These are phyloP conservation scores for Calcarius lapponicus DNA, from an alignment of 2,797 vertebrate genomes.

Conservation along the genomic window DNA sequence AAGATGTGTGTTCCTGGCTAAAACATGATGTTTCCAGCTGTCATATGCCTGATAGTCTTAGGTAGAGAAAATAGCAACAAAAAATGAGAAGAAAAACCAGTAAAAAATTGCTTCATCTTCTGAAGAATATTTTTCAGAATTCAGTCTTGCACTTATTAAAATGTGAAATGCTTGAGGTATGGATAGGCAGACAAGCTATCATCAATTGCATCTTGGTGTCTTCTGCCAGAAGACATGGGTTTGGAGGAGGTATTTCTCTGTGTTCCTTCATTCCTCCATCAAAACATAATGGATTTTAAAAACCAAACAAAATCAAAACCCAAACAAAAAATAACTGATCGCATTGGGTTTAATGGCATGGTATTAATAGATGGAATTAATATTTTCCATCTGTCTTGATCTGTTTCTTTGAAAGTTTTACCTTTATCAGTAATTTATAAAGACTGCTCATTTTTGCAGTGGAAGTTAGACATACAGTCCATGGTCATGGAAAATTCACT, in stretches of 20 bases:
- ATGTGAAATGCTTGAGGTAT: background rate
- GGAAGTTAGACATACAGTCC: background rate
- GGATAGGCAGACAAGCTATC: background rate
- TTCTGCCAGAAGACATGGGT: background rate
- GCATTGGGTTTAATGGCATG: no score
- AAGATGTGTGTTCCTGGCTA: background rate
- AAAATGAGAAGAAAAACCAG: background rate
- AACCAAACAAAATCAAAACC: background rate
- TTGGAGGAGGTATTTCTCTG: background rate
- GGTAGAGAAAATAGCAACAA: background rate
- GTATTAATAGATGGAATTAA: no score
- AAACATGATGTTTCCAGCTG: background rate
- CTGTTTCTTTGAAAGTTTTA: background rate
- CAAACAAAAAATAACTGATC: background rate
- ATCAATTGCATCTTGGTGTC: background rate
- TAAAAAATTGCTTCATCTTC: background rate
- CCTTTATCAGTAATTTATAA: background rate
- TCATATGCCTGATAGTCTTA: background rate
- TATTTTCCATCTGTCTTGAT: background rate
- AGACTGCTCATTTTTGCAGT: accelerated
- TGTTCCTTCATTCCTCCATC: background rate
- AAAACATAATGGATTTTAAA: background rate
- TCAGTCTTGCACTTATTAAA: background rate
- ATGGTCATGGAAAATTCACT: background rate
- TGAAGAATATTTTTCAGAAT: background rate